A percentile compares a stretch with the other conserved stretches of the same genome.
These are phyloP conservation scores for Hypomecis atomaria DNA, from an alignment of 2,888 invertebrate species.

Conservation along the genomic window DNA sequence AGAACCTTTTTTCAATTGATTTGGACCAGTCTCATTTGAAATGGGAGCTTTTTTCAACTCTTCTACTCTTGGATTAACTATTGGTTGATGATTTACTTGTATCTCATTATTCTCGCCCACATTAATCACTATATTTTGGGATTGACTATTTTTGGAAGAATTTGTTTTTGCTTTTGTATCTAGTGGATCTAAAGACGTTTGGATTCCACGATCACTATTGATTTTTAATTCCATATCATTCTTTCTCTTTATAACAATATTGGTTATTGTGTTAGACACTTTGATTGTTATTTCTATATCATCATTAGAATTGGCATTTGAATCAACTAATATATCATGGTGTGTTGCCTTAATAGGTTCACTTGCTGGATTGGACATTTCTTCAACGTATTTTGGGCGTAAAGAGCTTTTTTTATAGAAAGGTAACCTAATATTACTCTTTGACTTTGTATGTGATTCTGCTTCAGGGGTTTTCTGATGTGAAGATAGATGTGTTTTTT, in stretches of 20 bases:
- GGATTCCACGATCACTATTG: conserved; percentile 66
- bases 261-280: conserved; percentile 69
- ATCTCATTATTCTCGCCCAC: conserved; percentile 42
- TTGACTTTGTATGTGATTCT: conserved; percentile 6
- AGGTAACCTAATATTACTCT: conserved; percentile 49
- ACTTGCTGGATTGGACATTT: conserved; percentile 34
- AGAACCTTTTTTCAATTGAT: background rate
- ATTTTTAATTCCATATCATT: conserved; percentile 69
- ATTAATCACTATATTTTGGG: conserved; percentile 49
- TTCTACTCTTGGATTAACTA: conserved; percentile 33
- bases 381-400: conserved; percentile 34
- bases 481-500: conserved; percentile 4
- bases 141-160: conserved; percentile 33
- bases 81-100: conserved; percentile 35
- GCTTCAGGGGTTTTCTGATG: conserved; percentile 1
- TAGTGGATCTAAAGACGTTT: conserved; percentile 60
- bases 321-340: conserved; percentile 39
- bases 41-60: conserved; percentile 3
- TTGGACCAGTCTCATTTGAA: conserved; percentile 32
- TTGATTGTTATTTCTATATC: conserved; percentile 75
- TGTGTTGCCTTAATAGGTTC: conserved; percentile 40
- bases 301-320: conserved; percentile 52
- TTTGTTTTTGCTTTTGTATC: conserved; percentile 39
- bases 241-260: conserved; percentile 70
- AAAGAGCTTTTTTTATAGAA: conserved; percentile 66